Evolutionary conservation across 2,888 invertebrate species (phyloP).

Genomic region (Andrena bicolor): DNA sequence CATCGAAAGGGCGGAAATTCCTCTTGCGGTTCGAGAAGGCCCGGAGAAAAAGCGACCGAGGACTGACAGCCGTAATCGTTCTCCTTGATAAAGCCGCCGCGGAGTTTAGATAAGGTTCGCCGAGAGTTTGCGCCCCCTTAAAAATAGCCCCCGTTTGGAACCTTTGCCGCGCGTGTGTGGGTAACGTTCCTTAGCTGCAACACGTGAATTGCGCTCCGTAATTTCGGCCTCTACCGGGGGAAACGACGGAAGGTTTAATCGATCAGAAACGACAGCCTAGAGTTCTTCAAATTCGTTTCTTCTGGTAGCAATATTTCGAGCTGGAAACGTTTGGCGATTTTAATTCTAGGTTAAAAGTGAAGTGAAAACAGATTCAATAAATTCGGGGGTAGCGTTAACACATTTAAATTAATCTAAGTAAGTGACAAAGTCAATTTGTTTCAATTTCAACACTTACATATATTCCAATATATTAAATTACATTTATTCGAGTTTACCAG

Average conservation of each 20-base stretch:
- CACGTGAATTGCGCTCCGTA: slow-evolving; percentile 33
- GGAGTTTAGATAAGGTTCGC: slow-evolving; percentile 51
- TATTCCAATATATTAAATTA: too few species aligned
- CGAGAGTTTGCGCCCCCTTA: slow-evolving; percentile 26
- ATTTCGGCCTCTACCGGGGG: slow-evolving; percentile 7
- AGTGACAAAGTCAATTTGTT: too few species aligned
- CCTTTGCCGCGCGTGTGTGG: slow-evolving; percentile 6
- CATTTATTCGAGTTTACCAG: too few species aligned
- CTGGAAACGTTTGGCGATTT: too few species aligned
- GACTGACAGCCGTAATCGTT: slow-evolving; percentile 54
- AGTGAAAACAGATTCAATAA: too few species aligned
- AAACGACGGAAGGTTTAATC: slow-evolving; percentile 23
- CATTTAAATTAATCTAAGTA: too few species aligned
- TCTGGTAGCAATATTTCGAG: not conserved
- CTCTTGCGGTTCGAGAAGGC: not conserved
- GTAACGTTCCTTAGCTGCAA: slow-evolving; percentile 9
- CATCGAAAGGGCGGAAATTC: slow-evolving; percentile 28
- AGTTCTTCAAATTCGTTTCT: not conserved
- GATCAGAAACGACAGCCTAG: slow-evolving; percentile 1
- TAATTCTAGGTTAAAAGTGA: too few species aligned
- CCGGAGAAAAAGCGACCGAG: slow-evolving; percentile 24
- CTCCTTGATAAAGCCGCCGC: slow-evolving; percentile 35
- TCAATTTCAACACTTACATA: too few species aligned
- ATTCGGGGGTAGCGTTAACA: too few species aligned
- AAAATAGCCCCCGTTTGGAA: slow-evolving; percentile 41